Evolutionary conservation across 2,113 vertebrate species (phyloP).

Genomic region (Forbesichthys agassizii): DNA sequence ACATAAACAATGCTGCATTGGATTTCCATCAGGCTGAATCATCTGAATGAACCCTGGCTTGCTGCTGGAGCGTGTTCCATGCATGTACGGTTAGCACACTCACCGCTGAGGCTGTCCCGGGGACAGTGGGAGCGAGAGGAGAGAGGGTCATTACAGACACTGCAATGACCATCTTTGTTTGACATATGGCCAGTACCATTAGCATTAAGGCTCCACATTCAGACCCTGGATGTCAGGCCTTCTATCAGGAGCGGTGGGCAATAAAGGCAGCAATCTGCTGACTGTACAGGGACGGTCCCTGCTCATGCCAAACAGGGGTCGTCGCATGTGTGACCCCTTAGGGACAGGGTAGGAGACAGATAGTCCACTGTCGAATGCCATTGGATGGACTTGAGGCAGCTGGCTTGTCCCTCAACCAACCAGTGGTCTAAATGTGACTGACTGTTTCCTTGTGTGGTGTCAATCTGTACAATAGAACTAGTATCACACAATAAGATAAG

Average conservation of each 20-base stretch:
- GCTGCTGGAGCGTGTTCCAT: conserved; percentile 47
- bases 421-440: no score
- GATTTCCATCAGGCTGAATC: conserved; percentile 46
- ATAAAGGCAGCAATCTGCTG: conserved; percentile 61
- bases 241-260: conserved; percentile 34
- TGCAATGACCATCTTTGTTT: conserved; percentile 37
- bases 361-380: no score
- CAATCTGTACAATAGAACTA: no score
- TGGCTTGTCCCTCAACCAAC: no score
- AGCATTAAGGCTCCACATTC: conserved; percentile 67
- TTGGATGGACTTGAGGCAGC: no score
- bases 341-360: conserved; percentile 16
- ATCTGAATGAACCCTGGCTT: conserved; percentile 51
- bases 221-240: conserved; percentile 52
- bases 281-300: conserved; percentile 51
- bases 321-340: conserved; percentile 21
- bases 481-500: no score
- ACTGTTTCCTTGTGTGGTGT: no score
- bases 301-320: conserved; percentile 42
- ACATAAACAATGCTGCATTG: conserved; percentile 50
- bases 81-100: conserved; percentile 46
- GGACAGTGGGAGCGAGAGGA: conserved; percentile 12
- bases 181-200: conserved; percentile 60
- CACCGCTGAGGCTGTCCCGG: conserved; percentile 41
- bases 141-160: conserved; percentile 45